These are phyloP conservation scores for Leptosomus discolor DNA, from an alignment of 2,113 vertebrate genomes.

Conservation along the genomic window DNA sequence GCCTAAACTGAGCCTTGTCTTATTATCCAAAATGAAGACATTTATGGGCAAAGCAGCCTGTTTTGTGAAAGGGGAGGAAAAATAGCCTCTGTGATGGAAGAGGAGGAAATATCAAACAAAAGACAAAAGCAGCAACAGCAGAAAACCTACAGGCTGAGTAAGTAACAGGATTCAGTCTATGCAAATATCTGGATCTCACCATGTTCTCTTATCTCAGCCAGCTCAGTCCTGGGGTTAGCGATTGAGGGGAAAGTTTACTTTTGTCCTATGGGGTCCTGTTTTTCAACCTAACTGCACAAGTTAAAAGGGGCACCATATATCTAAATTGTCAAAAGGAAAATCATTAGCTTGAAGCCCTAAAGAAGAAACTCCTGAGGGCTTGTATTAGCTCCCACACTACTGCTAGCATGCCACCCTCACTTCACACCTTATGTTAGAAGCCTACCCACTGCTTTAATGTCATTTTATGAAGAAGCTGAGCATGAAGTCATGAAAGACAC, in stretches of 20 bases:
- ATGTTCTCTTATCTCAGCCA: not conserved
- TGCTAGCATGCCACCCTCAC: not conserved
- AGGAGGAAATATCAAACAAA: not conserved
- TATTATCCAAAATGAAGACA: not conserved
- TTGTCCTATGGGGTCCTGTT: not conserved
- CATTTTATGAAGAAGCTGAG: not conserved
- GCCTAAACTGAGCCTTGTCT: not conserved
- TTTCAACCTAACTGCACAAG: not conserved
- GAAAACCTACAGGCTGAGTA: not conserved
- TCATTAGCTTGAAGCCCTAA: not conserved
- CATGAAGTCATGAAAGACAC: not conserved
- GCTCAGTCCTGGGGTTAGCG: not conserved
- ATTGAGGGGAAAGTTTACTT: not conserved
- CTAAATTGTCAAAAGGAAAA: not conserved
- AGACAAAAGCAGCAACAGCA: not conserved
- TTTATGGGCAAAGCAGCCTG: not conserved
- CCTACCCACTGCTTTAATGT: not conserved
- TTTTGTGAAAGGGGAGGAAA: not conserved
- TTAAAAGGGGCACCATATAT: not conserved
- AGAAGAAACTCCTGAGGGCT: not conserved
- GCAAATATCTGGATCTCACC: not conserved
- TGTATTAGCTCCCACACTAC: not conserved
- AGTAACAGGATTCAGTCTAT: not conserved
- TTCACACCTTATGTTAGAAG: not conserved
- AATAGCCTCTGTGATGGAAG: not conserved